phyloP scores from a whole-genome alignment of 1,140 invertebrate species.

The Platyura marginata region DNA sequence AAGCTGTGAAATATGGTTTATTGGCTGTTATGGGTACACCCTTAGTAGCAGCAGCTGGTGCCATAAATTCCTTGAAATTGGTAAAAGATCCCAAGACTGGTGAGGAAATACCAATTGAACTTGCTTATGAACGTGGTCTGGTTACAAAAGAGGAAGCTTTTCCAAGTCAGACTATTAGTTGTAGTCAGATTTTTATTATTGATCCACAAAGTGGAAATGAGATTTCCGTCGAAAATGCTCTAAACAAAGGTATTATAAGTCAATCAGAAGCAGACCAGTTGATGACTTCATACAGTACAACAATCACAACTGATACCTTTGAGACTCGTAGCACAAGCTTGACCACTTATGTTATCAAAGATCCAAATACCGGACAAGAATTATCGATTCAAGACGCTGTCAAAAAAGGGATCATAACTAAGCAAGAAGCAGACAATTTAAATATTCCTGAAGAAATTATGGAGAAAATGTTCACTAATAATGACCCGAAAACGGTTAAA shows the following conservation, averaged over 20 bases:
- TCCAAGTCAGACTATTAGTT: not conserved
- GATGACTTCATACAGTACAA: constrained; percentile 3
- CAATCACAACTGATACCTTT: not conserved
- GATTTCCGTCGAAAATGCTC: not conserved
- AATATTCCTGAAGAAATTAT: not conserved
- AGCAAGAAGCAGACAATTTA: not conserved
- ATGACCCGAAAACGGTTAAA: not conserved
- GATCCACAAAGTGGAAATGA: constrained; percentile 9
- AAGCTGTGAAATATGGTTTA: constrained; percentile 56
- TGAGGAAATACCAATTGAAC: constrained; percentile 52
- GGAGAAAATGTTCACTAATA: not conserved
- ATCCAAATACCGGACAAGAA: constrained; percentile 43
- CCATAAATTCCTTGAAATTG: constrained; percentile 31
- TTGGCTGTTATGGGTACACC: constrained; percentile 50
- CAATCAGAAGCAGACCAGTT: constrained; percentile 6
- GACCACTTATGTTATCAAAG: constrained; percentile 20
- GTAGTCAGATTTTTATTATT: not conserved
- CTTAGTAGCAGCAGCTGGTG: constrained; percentile 38
- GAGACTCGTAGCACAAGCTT: not conserved
- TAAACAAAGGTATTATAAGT: not conserved
- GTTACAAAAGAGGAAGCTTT: constrained; percentile 26
- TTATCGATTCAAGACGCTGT: constrained; percentile 46
- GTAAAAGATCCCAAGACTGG: constrained; percentile 61
- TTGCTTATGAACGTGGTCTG: constrained; percentile 59
- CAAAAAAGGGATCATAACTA: constrained; percentile 28